These are phyloP conservation scores for Neolamprologus modestus DNA, from an alignment of 2,113 vertebrate species.

Conservation along the genomic window DNA sequence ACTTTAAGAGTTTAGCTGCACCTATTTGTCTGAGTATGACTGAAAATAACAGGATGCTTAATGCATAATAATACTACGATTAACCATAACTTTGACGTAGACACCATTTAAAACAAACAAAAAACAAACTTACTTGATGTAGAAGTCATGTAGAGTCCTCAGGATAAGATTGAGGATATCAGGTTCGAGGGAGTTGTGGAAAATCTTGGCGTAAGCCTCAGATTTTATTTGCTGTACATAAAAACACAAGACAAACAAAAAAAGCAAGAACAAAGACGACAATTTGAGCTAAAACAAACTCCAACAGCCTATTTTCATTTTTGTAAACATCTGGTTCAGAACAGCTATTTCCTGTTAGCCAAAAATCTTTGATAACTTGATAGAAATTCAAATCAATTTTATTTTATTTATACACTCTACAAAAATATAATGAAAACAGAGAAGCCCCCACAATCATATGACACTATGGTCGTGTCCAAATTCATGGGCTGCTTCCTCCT, in stretches of 20 bases:
- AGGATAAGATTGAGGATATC: constrained; percentile 86
- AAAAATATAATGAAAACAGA: not conserved
- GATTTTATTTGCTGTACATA: constrained; percentile 84
- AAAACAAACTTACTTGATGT: constrained; percentile 75
- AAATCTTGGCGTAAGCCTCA: constrained; percentile 75
- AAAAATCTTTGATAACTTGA: not conserved
- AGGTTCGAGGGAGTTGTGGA: constrained; percentile 88
- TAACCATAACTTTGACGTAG: not conserved
- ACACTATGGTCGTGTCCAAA: not conserved
- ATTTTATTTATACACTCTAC: not conserved
- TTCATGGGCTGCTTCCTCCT: too few species aligned
- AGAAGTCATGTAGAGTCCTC: constrained; percentile 80
- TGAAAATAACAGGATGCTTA: not conserved
- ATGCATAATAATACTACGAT: not conserved
- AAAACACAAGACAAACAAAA: not conserved
- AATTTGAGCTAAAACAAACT: not conserved
- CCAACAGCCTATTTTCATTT: not conserved
- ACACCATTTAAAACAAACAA: not conserved
- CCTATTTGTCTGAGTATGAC: not conserved
- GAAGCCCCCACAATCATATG: not conserved
- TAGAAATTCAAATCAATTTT: not conserved
- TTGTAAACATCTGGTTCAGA: not conserved
- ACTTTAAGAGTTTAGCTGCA: not conserved
- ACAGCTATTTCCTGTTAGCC: not conserved
- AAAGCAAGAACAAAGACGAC: not conserved